Conservation (phyloP, 2,113 vertebrate species). For the Laterallus jamaicensis region DNA sequence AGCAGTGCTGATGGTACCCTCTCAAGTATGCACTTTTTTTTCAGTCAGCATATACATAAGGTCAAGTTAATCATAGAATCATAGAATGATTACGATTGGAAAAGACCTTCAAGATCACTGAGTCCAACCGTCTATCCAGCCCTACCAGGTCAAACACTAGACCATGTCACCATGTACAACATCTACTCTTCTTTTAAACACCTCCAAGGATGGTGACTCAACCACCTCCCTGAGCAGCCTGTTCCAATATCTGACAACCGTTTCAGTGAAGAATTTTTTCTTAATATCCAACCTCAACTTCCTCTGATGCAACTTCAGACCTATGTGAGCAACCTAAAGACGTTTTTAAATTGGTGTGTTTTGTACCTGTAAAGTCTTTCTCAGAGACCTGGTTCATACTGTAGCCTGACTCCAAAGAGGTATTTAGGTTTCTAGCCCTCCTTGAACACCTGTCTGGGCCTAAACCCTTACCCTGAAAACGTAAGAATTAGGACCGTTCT, state of each 20-base stretch:
- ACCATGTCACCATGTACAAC: too few species aligned
- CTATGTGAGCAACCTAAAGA: not conserved
- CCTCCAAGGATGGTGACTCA: too few species aligned
- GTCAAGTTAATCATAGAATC: not conserved
- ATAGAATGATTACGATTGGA: too few species aligned
- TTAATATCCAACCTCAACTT: too few species aligned
- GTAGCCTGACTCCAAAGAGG: not conserved
- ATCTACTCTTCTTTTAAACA: too few species aligned
- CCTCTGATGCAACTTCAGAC: too few species aligned
- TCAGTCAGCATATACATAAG: not conserved
- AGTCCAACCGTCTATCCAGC: too few species aligned
- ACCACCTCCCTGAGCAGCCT: too few species aligned
- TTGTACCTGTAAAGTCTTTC: not conserved
- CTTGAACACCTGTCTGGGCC: not conserved
- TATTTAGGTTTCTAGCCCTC: not conserved
- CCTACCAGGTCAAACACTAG: too few species aligned
- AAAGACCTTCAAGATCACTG: too few species aligned
- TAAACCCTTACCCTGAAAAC: not conserved
- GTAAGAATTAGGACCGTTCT: not conserved
- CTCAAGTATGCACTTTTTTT: not conserved
- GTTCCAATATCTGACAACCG: too few species aligned
- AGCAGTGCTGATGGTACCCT: not conserved
- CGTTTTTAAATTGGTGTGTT: not conserved
- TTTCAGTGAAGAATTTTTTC: too few species aligned
- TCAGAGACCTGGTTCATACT: not conserved